Percentiles rank a stretch among this genome's conserved stretches.
phyloP scores from a whole-genome alignment of 2,113 vertebrate species.

The Steatornis caripensis region DNA sequence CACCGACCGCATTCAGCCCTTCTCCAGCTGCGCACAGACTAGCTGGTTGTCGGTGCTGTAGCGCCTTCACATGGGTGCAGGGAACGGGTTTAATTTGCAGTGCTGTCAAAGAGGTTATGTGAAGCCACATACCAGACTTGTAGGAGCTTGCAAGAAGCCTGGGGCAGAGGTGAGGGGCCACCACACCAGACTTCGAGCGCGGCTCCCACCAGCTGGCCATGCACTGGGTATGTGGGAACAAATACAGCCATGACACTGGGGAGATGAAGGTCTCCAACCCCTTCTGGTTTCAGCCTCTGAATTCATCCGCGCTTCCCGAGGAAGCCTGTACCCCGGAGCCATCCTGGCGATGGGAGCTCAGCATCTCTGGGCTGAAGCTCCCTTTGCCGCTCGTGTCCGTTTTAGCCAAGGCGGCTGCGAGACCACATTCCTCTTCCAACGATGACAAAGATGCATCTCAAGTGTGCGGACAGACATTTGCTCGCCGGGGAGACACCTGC shows the following conservation, averaged over 20 bases:
- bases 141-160: neutral
- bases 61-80: neutral
- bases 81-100: neutral
- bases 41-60: neutral
- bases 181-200: rapidly evolving
- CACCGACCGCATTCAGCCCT: neutral
- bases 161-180: neutral
- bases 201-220: neutral
- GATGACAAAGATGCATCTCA: neutral
- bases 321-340: neutral
- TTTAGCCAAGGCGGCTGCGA: neutral
- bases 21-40: neutral
- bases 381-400: neutral
- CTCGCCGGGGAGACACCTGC: neutral
- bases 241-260: neutral
- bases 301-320: neutral
- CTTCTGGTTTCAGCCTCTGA: neutral
- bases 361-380: neutral
- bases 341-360: neutral
- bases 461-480: neutral
- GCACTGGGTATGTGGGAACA: neutral
- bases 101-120: neutral
- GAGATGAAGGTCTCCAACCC: neutral
- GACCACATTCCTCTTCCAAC: neutral
- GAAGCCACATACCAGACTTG: neutral